phyloP scores from a whole-genome alignment of 1,140 invertebrate species.

The Drosophila ohnishii region DNA sequence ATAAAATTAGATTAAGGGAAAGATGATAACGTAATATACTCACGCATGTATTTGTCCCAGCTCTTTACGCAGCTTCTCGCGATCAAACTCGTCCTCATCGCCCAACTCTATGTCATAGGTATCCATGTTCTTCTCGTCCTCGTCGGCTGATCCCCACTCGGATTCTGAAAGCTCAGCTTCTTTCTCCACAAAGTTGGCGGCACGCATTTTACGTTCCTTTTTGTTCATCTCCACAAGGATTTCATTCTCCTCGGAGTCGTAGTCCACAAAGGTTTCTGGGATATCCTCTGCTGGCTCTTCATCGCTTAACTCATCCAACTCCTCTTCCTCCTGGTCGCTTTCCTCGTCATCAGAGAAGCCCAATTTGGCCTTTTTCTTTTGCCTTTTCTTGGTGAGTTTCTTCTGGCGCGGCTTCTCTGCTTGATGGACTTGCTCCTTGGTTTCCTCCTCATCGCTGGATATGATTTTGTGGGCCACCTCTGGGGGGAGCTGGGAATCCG shows the following conservation, averaged over 20 bases:
- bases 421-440: constrained; percentile 17
- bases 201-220: constrained; percentile 84
- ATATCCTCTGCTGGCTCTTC: constrained; percentile 82
- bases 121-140: constrained; percentile 89
- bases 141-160: constrained; percentile 89
- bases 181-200: constrained; percentile 89
- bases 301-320: constrained; percentile 56
- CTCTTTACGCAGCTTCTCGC: constrained; percentile 85
- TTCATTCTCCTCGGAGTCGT: constrained; percentile 90
- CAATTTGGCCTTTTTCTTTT: constrained; percentile 71
- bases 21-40: constrained; percentile 34
- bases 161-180: constrained; percentile 93
- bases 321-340: constrained; percentile 62
- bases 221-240: constrained; percentile 82
- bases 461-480: constrained; percentile 56
- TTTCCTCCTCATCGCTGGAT: constrained; percentile 84
- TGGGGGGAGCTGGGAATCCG: constrained; percentile 6
- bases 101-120: constrained; percentile 88
- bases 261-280: constrained; percentile 85
- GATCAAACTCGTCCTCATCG: constrained; percentile 88
- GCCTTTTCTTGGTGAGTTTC: constrained; percentile 67
- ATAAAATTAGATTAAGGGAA: neutral
- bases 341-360: constrained; percentile 81
- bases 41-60: constrained; percentile 88
- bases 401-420: constrained; percentile 50